Base-by-base conservation (phyloP, 2,113 vertebrate species). In the Vidua macroura region DNA sequence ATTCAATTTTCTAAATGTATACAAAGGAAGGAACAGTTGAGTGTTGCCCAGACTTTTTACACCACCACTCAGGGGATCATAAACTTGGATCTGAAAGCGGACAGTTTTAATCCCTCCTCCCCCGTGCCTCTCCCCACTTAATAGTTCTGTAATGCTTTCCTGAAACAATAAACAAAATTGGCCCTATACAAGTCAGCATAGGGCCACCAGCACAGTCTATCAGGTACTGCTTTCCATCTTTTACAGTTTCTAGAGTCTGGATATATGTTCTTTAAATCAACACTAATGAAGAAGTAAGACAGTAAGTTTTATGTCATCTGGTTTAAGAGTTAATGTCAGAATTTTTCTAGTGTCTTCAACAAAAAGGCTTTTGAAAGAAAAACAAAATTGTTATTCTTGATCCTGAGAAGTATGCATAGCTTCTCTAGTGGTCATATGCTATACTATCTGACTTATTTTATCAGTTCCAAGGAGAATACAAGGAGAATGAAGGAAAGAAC, bases 111-210 rank as follows among this genome's bases (percentile, higher is more conserved):
- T 60, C 3, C 15, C 8, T 64, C 30, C 55, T 55, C 2, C 39
- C 18, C 21, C 0, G 0, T 13, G 6, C 9, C 23, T 51, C 18
- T 44, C 20, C 33, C 21, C 19, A 63, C 1, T 27, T 75, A 67
- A 52, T 30, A 49, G 17, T 23, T 85, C 27, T 51, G 25, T 31
- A 74, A 64, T 12, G 22, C 5, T 52, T 23, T 25, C 28, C 48
- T 70, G 35, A 86, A 88, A 55, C 33, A 83, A 35, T 27, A 90
- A 56, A 62, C 30, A 62, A 67, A 88, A 91, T 3, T 52, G 31
- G 19, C 12, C 31, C 44, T 41, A 72, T 16, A 58, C 28, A 79
- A 49, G 1, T 7, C 69, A 59, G 53, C 51, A 69, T 15, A 70
- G 2, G 28, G 33, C 48, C 35, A 86, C 10, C 28, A 66, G 60